phyloP scores from a whole-genome alignment of 1,140 invertebrate genomes.

The Drosophila ambigua region DNA sequence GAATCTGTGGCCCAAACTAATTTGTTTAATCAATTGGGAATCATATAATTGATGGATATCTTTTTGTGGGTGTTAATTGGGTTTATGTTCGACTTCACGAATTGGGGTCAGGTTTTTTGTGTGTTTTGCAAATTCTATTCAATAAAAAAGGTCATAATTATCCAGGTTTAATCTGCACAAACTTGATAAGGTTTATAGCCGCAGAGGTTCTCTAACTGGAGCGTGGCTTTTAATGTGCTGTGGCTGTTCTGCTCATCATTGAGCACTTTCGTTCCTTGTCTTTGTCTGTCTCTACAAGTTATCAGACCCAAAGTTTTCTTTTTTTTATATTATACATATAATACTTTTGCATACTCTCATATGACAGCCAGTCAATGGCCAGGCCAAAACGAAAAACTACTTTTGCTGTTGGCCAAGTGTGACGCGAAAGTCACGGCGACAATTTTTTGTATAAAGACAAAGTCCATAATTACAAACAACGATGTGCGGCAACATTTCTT shows the following conservation, averaged over 20 bases:
- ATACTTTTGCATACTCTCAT: constrained; percentile 34
- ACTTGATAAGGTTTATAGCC: constrained; percentile 45
- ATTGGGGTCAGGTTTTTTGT: constrained; percentile 15
- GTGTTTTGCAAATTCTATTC: constrained; percentile 11
- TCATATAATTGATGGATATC: constrained; percentile 46
- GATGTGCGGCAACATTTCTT: constrained; percentile 32
- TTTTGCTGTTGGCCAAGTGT: constrained; percentile 62
- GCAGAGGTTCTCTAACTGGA: constrained; percentile 59
- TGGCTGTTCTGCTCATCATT: constrained; percentile 9
- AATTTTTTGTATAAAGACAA: constrained; percentile 31
- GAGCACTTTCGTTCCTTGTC: constrained; percentile 25
- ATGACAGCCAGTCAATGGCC: constrained; percentile 32
- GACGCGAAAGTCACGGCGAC: constrained; percentile 73
- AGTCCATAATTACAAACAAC: constrained; percentile 47
- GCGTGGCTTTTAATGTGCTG: constrained; percentile 66
- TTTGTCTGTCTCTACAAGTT: neutral
- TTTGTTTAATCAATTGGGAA: constrained; percentile 38
- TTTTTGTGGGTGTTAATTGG: constrained; percentile 5
- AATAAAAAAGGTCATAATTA: constrained; percentile 56
- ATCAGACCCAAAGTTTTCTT: constrained; percentile 30
- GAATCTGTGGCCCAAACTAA: constrained; percentile 9
- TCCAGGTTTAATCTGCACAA: constrained; percentile 16
- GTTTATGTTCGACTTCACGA: constrained; percentile 4
- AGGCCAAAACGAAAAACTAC: constrained; percentile 33
- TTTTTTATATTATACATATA: constrained; percentile 4